Conservation (phyloP, 1,140 invertebrate genomes). For the Plectus sambesii region DNA sequence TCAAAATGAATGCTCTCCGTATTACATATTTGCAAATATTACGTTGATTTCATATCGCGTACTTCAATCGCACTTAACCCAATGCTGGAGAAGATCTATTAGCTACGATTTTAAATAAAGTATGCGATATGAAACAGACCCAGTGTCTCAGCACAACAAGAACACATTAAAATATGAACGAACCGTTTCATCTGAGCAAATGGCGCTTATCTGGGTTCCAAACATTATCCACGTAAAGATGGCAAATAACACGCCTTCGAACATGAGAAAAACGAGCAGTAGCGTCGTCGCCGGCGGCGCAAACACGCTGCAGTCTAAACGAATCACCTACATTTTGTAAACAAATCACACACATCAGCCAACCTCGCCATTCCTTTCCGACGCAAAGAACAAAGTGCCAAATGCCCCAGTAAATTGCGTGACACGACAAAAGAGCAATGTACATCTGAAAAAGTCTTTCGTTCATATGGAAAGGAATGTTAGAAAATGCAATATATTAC, state of each 20-base stretch:
- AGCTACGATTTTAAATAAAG: too few species aligned
- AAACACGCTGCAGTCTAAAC: slow-evolving; percentile 73
- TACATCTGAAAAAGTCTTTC: slow-evolving; percentile 68
- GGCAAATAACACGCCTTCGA: slow-evolving; percentile 90
- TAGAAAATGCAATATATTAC: slow-evolving; percentile 52
- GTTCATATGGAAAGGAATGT: background rate
- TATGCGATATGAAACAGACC: too few species aligned
- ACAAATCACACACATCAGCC: too few species aligned
- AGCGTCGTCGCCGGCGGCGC: slow-evolving; percentile 90
- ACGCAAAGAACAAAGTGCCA: slow-evolving; percentile 89
- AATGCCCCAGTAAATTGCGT: slow-evolving; percentile 77
- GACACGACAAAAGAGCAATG: slow-evolving; percentile 87
- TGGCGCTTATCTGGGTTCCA: slow-evolving; percentile 87
- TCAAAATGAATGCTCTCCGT: slow-evolving; percentile 4
- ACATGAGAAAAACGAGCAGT: slow-evolving; percentile 82
- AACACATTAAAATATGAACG: too few species aligned
- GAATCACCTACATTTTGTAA: too few species aligned
- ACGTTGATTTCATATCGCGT: slow-evolving; percentile 9
- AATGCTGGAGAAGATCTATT: too few species aligned
- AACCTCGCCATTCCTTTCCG: slow-evolving; percentile 73
- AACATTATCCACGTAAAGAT: slow-evolving; percentile 98
- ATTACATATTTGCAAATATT: background rate
- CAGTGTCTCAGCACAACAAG: too few species aligned
- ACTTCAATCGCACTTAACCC: slow-evolving; percentile 22
- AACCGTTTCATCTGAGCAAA: slow-evolving; percentile 97